Percentiles rank a stretch among this genome's conserved stretches.
Evolutionary conservation across 2,113 vertebrate genomes (phyloP).

Genomic region (Mesitornis unicolor): DNA sequence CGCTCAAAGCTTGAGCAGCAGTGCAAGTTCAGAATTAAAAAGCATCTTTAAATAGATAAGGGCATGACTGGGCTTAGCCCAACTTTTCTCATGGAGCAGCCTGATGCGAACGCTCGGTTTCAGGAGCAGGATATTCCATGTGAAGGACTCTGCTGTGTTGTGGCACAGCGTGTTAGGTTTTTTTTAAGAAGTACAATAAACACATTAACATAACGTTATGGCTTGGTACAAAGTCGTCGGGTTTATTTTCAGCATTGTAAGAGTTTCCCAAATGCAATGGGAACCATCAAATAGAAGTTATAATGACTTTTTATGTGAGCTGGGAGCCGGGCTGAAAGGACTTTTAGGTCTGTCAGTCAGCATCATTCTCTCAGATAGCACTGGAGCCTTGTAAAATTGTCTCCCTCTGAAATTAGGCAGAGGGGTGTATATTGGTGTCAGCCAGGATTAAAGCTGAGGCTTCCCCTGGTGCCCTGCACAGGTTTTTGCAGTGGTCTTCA

Average conservation of each 20-base stretch:
- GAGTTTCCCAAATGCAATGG: not conserved
- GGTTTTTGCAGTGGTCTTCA: rapidly evolving
- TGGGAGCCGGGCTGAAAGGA: not conserved
- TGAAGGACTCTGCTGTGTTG: not conserved
- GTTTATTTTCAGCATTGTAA: not conserved
- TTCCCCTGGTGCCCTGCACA: rapidly evolving
- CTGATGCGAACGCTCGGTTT: not conserved
- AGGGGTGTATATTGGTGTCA: rapidly evolving
- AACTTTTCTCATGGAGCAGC: constrained; percentile 32
- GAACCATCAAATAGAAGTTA: not conserved
- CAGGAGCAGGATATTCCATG: not conserved
- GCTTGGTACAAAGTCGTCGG: not conserved
- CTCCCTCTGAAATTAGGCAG: not conserved
- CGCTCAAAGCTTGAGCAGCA: constrained; percentile 31
- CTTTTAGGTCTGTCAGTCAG: not conserved
- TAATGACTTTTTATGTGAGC: not conserved
- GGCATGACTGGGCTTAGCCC: constrained; percentile 45
- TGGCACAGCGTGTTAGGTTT: not conserved
- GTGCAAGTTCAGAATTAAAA: constrained; percentile 63
- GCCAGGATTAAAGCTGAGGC: not conserved
- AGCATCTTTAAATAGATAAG: constrained; percentile 64
- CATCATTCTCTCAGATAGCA: not conserved
- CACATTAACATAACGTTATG: not conserved
- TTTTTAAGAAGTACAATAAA: not conserved
- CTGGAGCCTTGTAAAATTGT: not conserved